phyloP scores from a whole-genome alignment of 2,888 invertebrate genomes.

The Platycnemis pennipes region DNA sequence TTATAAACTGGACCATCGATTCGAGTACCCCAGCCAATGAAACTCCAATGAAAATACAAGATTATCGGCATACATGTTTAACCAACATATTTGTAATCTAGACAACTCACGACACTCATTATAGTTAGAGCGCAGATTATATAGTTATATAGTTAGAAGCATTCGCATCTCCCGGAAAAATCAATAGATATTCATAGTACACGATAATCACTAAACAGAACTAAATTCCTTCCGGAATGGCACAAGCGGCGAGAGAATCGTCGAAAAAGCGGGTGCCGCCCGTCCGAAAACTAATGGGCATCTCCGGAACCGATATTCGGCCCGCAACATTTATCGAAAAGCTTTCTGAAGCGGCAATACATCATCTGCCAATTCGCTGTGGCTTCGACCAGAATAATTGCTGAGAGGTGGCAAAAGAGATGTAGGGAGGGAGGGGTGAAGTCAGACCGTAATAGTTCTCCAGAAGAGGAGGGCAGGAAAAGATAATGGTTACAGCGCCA shows the following conservation, averaged over 20 bases:
- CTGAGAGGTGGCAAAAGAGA: neutral
- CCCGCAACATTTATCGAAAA: slow-evolving; percentile 56
- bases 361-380: slow-evolving; percentile 37
- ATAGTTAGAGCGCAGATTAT: no score
- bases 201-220: no score
- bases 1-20: no score
- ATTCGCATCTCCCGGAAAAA: no score
- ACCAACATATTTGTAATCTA: no score
- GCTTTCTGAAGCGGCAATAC: slow-evolving; percentile 25
- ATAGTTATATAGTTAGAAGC: no score
- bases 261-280: neutral
- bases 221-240: no score
- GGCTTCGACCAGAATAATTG: slow-evolving; percentile 35
- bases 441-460: slow-evolving; percentile 12
- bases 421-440: neutral
- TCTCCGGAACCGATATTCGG: neutral
- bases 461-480: neutral
- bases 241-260: neutral
- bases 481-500: slow-evolving; percentile 21
- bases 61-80: no score
- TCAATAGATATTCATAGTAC: no score
- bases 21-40: no score
- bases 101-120: no score
- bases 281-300: neutral
- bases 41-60: no score